These are phyloP conservation scores for Apistogramma diplotaenia DNA, from an alignment of 2,113 vertebrate genomes.

Conservation along the genomic window DNA sequence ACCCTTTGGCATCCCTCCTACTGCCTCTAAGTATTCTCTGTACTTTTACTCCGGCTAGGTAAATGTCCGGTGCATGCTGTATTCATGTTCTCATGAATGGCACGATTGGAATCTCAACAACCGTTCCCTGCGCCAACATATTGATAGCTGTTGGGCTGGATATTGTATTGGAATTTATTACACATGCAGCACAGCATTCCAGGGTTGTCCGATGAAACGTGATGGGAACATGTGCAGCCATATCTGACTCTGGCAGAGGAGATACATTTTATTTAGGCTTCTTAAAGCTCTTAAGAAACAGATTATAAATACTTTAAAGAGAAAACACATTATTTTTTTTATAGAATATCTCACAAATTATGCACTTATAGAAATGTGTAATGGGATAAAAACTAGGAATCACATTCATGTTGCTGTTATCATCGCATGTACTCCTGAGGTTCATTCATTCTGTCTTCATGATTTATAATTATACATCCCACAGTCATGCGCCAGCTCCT, in stretches of 20 bases:
- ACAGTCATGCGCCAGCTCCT: constrained; percentile 20
- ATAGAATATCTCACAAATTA: background rate
- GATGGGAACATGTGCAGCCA: constrained; percentile 15
- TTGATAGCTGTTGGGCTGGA: constrained; percentile 15
- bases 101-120: constrained; percentile 31
- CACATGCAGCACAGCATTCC: constrained; percentile 34
- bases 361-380: background rate
- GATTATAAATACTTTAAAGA: background rate
- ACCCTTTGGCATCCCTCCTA: background rate
- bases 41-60: background rate
- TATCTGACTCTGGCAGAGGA: constrained; percentile 7
- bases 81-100: background rate
- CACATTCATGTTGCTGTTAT: background rate
- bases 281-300: background rate
- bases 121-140: background rate
- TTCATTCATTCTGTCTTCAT: background rate
- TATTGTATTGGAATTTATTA: constrained; percentile 21
- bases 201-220: constrained; percentile 22
- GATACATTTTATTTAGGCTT: constrained; percentile 25
- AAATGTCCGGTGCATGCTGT: background rate
- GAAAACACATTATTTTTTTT: background rate
- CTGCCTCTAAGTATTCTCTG: background rate
- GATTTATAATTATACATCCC: constrained; percentile 17
- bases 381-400: background rate
- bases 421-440: background rate